Evolutionary conservation across 2,888 invertebrate species (phyloP).

Genomic region (Sarcophaga variegata): DNA sequence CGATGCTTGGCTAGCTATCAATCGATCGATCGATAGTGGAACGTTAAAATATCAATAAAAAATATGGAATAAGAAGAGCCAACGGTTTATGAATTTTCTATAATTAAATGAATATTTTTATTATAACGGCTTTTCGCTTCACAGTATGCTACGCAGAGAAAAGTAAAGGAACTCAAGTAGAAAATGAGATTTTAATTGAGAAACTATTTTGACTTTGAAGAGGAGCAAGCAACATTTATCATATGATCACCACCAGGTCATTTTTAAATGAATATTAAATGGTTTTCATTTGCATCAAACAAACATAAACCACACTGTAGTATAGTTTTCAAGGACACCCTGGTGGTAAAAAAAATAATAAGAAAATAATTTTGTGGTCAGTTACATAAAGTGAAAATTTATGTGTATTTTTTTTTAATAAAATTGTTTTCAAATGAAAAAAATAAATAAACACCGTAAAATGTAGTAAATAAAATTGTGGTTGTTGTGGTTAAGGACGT

Average conservation of each 20-base stretch:
- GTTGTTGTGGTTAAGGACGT: not conserved
- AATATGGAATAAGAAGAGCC: not conserved
- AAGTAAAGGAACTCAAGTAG: slow-evolving; percentile 35
- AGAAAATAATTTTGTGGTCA: slow-evolving; percentile 64
- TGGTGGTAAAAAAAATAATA: not conserved
- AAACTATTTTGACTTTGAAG: slow-evolving; percentile 8
- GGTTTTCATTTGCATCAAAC: not conserved
- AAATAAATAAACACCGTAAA: not conserved
- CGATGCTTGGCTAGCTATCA: not conserved
- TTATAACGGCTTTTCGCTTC: slow-evolving; percentile 50
- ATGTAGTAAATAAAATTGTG: not conserved
- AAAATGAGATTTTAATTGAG: slow-evolving; percentile 54
- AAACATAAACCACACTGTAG: not conserved
- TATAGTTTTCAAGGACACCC: slow-evolving; percentile 35
- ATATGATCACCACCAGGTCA: slow-evolving; percentile 26
- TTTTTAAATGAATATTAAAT: slow-evolving; percentile 31
- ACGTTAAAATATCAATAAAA: slow-evolving; percentile 21
- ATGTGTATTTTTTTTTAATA: slow-evolving; percentile 7
- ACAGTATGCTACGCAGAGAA: not conserved
- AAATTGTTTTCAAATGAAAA: not conserved
- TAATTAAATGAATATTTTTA: slow-evolving; percentile 28
- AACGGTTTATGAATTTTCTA: slow-evolving; percentile 27
- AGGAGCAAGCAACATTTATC: slow-evolving; percentile 5
- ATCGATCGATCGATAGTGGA: not conserved
- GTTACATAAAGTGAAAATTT: slow-evolving; percentile 39